These are phyloP conservation scores for Dolichoris vasculosae DNA, from an alignment of 1,140 invertebrate genomes.

Conservation along the genomic window DNA sequence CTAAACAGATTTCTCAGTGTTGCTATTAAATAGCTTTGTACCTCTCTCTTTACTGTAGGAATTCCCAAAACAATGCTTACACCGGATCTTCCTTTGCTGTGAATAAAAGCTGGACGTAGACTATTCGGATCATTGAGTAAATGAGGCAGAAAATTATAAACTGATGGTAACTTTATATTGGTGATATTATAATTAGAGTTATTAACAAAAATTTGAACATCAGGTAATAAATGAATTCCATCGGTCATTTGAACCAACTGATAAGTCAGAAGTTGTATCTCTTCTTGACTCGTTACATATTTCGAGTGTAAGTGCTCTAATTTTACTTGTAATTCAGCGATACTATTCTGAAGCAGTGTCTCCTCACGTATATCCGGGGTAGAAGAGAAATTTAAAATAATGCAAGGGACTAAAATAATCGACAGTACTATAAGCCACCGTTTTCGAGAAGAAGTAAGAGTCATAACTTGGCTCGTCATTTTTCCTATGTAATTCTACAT, in stretches of 20 bases:
- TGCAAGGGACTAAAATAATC: conserved; percentile 65
- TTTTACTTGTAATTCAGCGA: conserved; percentile 78
- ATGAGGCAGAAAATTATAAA: conserved; percentile 92
- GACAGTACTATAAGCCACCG: conserved; percentile 63
- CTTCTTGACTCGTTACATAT: conserved; percentile 75
- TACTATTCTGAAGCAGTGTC: conserved; percentile 75
- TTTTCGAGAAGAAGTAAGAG: conserved; percentile 62
- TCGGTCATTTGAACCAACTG: conserved; percentile 68
- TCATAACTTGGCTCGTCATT: conserved; percentile 66
- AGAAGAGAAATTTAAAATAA: conserved; percentile 65
- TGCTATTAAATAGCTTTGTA: conserved; percentile 90
- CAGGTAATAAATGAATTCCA: conserved; percentile 66
- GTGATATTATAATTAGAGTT: conserved; percentile 68
- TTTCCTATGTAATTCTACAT: conserved; percentile 60
- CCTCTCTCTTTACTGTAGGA: conserved; percentile 92
- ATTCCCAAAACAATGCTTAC: conserved; percentile 90
- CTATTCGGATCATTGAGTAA: conserved; percentile 86
- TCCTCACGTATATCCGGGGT: conserved; percentile 73
- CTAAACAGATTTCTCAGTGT: conserved; percentile 92
- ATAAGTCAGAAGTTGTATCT: conserved; percentile 69
- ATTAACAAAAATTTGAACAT: conserved; percentile 68
- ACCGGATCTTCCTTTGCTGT: conserved; percentile 83
- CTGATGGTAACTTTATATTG: conserved; percentile 79
- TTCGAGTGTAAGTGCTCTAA: conserved; percentile 77
- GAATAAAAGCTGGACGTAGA: conserved; percentile 84